Conservation (phyloP, 2,888 invertebrate genomes). For the Orthosia gracilis region DNA sequence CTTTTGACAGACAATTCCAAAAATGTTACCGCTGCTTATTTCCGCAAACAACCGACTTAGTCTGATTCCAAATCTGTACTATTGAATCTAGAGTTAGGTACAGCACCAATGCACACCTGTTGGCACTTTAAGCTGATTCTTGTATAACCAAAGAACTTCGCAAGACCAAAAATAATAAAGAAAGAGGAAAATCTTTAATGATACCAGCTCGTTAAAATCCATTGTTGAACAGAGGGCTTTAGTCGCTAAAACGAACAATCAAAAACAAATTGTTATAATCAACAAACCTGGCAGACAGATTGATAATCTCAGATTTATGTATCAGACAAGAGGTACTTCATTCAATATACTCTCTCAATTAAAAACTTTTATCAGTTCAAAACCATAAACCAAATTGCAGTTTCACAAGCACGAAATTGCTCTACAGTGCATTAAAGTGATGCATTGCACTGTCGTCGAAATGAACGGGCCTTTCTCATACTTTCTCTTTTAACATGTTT, state of each 20-base stretch:
- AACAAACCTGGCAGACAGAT: neutral
- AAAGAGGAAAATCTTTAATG: neutral
- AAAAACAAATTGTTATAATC: neutral
- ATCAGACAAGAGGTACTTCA: neutral
- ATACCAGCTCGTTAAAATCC: neutral
- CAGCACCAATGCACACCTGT: neutral
- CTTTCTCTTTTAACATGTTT: slow-evolving; percentile 58
- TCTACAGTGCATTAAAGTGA: slow-evolving; percentile 50
- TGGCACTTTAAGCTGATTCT: too few relatives aligned
- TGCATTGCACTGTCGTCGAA: slow-evolving; percentile 47
- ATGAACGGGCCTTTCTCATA: slow-evolving; percentile 56
- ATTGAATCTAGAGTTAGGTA: neutral
- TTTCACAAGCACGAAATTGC: slow-evolving; percentile 43
- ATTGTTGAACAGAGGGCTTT: neutral
- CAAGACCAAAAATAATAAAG: neutral
- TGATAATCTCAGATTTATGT: slow-evolving; percentile 4
- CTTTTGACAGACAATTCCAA: neutral
- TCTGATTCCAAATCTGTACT: neutral
- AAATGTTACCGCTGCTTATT: neutral
- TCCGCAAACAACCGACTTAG: neutral
- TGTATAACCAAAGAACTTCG: neutral
- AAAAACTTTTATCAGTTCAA: slow-evolving; percentile 44
- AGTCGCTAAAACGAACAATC: neutral
- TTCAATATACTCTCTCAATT: slow-evolving; percentile 37
- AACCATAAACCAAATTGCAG: slow-evolving; percentile 50